phyloP scores from a whole-genome alignment of 2,888 invertebrate genomes.

The Myopa testacea region DNA sequence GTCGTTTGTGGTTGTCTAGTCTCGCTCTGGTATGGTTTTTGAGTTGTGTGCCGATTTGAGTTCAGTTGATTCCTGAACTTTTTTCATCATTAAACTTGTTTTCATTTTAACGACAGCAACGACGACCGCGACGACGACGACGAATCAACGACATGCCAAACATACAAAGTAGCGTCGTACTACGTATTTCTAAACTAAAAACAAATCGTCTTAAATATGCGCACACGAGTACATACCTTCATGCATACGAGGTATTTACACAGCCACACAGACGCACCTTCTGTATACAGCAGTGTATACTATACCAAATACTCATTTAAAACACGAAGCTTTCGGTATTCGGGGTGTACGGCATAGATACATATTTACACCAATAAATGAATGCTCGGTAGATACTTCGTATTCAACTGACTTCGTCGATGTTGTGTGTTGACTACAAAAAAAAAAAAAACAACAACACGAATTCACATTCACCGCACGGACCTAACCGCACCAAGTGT shows the following conservation, averaged over 20 bases:
- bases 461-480: conserved; percentile 1
- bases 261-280: too few relatives aligned
- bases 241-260: too few relatives aligned
- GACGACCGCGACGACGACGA: conserved; percentile 29
- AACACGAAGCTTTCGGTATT: too few relatives aligned
- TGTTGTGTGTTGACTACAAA: not conserved
- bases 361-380: too few relatives aligned
- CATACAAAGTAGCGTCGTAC: conserved; percentile 35
- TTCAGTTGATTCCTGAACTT: conserved; percentile 35
- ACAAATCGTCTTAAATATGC: not conserved
- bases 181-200: not conserved
- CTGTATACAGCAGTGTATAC: too few relatives aligned
- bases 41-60: conserved; percentile 13
- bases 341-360: too few relatives aligned
- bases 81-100: conserved; percentile 46
- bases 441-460: not conserved
- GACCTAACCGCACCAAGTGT: conserved; percentile 2
- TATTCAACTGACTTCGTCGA: not conserved
- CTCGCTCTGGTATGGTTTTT: conserved; percentile 30
- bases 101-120: conserved; percentile 42
- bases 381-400: too few relatives aligned
- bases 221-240: too few relatives aligned
- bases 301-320: too few relatives aligned
- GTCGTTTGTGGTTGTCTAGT: conserved; percentile 22
- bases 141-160: conserved; percentile 23